Evolutionary conservation across 2,888 invertebrate species (phyloP), one percentile per base, ranked within the genome.

Genomic region (Phymatocera aterrima): DNA sequence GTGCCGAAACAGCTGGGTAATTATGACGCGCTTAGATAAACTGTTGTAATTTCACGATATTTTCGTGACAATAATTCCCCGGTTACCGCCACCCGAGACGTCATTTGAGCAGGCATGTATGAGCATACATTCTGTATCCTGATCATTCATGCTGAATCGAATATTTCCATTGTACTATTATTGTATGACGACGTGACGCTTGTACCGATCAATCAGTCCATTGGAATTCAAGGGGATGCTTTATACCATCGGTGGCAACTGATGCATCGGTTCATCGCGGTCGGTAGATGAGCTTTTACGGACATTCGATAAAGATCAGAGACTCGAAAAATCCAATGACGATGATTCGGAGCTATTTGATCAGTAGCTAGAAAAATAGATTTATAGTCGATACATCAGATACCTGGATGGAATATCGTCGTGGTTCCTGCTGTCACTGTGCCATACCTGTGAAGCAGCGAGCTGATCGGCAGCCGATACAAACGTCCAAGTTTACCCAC

Each of bases 381-480:
- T 6, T 24, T 43, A 28, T 24, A 65, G 28, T 40, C 43, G 24
- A 24, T 43, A 40, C 43, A 24, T 1, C 5, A 65, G 43, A 43
- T 46, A 6, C 12, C 68, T 46, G 46, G 12, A 3, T 6, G 24
- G n/a, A 15, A 28, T 15, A 24, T 46, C 28, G 24, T 5, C 12
- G 18, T 3, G 24, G 12, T 24, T 5, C 24, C 15, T 1, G 24
- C 24, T 15, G 43, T 2, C 24, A 4, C 18, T 24, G 8, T 1
- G 24, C 68, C 28, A 68, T 21, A 37, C 21, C 37, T 34, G 37
- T 64, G 37, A 6, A 64, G 15, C 15, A 12, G 24, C 10, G 68
- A 34, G 51, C 10, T 51, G 51, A 48, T 72, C 72, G 28, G 10
- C 72, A 51, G 72, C 34, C 51, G 72, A 51, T 72, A 72, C 40